Conservation (phyloP, 2,888 invertebrate species). For the Cheilosia impressa region DNA sequence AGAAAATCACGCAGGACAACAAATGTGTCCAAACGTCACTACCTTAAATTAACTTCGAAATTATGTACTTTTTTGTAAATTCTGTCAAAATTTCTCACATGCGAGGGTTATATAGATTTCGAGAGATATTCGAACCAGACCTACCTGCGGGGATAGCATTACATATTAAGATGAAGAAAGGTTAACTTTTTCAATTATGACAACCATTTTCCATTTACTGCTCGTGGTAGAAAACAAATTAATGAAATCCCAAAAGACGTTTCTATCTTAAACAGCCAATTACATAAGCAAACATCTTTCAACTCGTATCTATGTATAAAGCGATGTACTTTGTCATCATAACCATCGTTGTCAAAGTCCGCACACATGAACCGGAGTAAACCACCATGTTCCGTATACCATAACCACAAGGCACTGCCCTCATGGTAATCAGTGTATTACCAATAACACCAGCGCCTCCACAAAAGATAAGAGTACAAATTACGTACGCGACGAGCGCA, state of each 20-base stretch:
- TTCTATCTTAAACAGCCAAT: not conserved
- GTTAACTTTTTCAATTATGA: not conserved
- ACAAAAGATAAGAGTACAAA: constrained; percentile 45
- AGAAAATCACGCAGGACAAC: too few species aligned
- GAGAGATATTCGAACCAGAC: too few species aligned
- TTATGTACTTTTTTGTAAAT: too few species aligned
- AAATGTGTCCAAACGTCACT: too few species aligned
- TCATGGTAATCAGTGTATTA: constrained; percentile 39
- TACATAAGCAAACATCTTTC: constrained; percentile 7
- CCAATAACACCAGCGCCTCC: constrained; percentile 48
- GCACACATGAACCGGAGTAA: constrained; percentile 31
- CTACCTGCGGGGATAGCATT: too few species aligned
- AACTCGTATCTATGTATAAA: constrained; percentile 2
- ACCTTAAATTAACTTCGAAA: too few species aligned
- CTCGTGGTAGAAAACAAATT: not conserved
- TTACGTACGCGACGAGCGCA: constrained; percentile 46
- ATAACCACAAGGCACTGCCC: constrained; percentile 38
- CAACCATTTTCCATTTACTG: too few species aligned
- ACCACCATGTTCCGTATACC: constrained; percentile 3
- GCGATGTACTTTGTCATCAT: constrained; percentile 20
- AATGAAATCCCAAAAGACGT: not conserved
- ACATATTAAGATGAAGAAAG: not conserved
- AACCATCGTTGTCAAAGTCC: constrained; percentile 18
- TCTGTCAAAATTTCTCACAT: too few species aligned
- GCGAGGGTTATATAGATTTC: too few species aligned